phyloP scores from a whole-genome alignment of 2,888 invertebrate species.

The Rhogogaster chlorosoma region DNA sequence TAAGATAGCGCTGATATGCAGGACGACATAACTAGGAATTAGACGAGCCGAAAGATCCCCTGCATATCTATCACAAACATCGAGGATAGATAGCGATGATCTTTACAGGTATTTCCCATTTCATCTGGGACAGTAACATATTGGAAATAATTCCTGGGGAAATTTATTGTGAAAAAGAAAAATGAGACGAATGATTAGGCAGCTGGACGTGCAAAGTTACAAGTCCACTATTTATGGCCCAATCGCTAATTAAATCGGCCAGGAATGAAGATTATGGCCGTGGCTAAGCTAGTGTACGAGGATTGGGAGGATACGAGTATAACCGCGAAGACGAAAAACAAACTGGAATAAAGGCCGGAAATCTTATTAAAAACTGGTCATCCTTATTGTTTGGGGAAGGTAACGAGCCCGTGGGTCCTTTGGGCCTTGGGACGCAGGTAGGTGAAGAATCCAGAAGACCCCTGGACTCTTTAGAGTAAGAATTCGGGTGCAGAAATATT shows the following conservation, averaged over 20 bases:
- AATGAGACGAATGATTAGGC: neutral
- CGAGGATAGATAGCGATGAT: neutral
- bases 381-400: neutral
- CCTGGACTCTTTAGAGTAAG: neutral
- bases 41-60: neutral
- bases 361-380: constrained; percentile 38
- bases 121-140: neutral
- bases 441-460: neutral
- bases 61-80: constrained; percentile 32
- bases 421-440: neutral
- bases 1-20: neutral
- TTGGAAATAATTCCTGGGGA: neutral
- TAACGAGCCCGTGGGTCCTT: constrained; percentile 7
- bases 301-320: neutral
- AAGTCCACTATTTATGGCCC: neutral
- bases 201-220: neutral
- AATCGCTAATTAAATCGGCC: neutral
- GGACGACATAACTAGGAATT: neutral
- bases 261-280: neutral
- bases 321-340: neutral
- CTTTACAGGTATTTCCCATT: constrained; percentile 25
- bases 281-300: neutral
- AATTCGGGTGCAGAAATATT: neutral
- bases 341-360: neutral
- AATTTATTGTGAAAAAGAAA: neutral